phyloP scores from a whole-genome alignment of 2,113 vertebrate species.

The Tapirus terrestris region DNA sequence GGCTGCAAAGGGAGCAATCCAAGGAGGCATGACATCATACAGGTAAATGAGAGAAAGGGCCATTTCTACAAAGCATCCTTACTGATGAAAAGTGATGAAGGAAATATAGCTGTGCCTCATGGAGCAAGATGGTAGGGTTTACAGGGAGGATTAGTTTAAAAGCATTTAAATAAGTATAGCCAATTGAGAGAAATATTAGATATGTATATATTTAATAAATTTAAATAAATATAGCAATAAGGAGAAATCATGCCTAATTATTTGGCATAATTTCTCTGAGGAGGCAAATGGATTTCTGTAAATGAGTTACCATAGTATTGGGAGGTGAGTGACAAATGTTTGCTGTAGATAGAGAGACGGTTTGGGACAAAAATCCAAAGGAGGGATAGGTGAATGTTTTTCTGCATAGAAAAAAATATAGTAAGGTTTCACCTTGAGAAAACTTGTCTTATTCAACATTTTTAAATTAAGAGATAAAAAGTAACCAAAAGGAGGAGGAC shows the following conservation, averaged over 20 bases:
- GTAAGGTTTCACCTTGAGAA: not conserved
- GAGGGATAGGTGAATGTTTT: not conserved
- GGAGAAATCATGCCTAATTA: not conserved
- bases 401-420: not conserved
- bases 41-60: not conserved
- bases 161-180: not conserved
- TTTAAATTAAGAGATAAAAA: slow-evolving; percentile 43
- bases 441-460: not conserved
- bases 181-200: not conserved
- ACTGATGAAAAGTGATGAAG: not conserved
- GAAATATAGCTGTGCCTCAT: not conserved
- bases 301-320: not conserved
- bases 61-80: not conserved
- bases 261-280: not conserved
- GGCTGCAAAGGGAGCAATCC: not conserved
- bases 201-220: not conserved
- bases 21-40: not conserved
- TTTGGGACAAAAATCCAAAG: not conserved
- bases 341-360: not conserved
- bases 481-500: not conserved
- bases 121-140: not conserved
- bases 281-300: not conserved
- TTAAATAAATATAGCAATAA: not conserved
- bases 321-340: not conserved
- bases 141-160: not conserved